phyloP scores from a whole-genome alignment of 1,140 invertebrate genomes.

The Trichoplusia ni region DNA sequence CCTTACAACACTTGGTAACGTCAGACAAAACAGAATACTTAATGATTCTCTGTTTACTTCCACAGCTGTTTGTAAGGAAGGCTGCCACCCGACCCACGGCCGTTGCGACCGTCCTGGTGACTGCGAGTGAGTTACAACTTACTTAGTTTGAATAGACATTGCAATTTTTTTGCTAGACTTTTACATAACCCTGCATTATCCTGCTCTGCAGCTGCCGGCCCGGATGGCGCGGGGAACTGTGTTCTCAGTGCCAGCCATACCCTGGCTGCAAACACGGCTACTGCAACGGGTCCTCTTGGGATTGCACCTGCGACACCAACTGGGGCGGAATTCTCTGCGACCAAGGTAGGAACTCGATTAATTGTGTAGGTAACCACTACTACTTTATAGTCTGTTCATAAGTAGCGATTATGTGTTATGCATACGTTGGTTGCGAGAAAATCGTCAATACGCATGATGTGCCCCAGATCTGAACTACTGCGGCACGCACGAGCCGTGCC shows the following conservation, averaged over 20 bases:
- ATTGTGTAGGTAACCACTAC: too few species aligned
- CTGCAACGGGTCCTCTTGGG: slow-evolving; percentile 94
- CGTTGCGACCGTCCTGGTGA: slow-evolving; percentile 93
- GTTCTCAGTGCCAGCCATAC: slow-evolving; percentile 93
- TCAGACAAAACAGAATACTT: neutral
- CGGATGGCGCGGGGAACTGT: slow-evolving; percentile 93
- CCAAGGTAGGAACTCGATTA: slow-evolving; percentile 92
- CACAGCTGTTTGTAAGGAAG: slow-evolving; percentile 94
- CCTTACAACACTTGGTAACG: neutral
- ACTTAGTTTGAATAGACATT: too few species aligned
- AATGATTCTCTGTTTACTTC: slow-evolving; percentile 63
- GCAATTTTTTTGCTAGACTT: too few species aligned
- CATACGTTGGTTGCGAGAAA: too few species aligned
- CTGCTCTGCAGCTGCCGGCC: slow-evolving; percentile 87
- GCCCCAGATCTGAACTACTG: slow-evolving; percentile 96
- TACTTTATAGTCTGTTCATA: slow-evolving; percentile 12
- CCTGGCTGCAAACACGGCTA: slow-evolving; percentile 96
- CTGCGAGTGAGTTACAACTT: slow-evolving; percentile 91
- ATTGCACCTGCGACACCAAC: slow-evolving; percentile 95
- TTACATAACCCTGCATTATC: too few species aligned
- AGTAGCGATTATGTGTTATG: too few species aligned
- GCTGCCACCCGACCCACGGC: slow-evolving; percentile 94
- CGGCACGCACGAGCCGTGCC: slow-evolving; percentile 97
- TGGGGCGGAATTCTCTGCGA: slow-evolving; percentile 96
- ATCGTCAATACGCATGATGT: too few species aligned